A percentile compares a stretch with the other conserved stretches of the same genome.
These are phyloP conservation scores for Gopherus flavomarginatus DNA, from an alignment of 2,113 vertebrate genomes.

Conservation along the genomic window DNA sequence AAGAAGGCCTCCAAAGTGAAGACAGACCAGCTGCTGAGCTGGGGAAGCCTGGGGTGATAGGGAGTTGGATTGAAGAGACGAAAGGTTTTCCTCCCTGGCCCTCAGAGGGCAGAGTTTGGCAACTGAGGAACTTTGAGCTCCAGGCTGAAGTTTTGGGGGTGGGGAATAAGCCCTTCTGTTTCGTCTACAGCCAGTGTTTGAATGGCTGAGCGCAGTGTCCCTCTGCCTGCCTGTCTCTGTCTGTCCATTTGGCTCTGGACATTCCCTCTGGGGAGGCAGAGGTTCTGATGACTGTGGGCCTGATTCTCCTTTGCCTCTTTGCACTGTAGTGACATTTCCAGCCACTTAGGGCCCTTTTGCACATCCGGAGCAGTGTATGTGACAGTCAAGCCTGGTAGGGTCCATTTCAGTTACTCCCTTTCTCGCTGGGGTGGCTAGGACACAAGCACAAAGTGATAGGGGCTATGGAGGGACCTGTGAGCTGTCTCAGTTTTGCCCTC, in stretches of 20 bases:
- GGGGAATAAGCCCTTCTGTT: background rate
- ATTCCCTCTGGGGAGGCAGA: slow-evolving; percentile 56
- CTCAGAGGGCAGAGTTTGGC: background rate
- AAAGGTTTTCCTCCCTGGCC: background rate
- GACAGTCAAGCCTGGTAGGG: background rate
- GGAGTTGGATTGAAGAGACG: background rate
- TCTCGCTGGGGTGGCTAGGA: background rate
- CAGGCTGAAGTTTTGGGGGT: background rate
- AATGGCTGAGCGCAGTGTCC: background rate
- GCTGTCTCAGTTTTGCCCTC: background rate
- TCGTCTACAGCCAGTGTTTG: background rate
- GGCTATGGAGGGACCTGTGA: background rate
- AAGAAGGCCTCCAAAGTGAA: background rate
- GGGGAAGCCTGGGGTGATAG: background rate
- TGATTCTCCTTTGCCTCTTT: background rate
- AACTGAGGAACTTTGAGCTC: background rate
- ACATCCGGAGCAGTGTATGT: background rate
- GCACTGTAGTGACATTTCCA: background rate
- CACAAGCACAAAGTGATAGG: background rate
- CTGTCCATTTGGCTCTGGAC: slow-evolving; percentile 51
- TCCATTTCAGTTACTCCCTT: background rate
- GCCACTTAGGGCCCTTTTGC: background rate
- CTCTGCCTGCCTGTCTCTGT: background rate
- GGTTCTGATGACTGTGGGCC: slow-evolving; percentile 6
- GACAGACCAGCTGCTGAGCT: background rate